Percentiles rank a stretch among this genome's conserved stretches.
Conservation (phyloP, 2,113 vertebrate species). For the Crotalus horridus region DNA sequence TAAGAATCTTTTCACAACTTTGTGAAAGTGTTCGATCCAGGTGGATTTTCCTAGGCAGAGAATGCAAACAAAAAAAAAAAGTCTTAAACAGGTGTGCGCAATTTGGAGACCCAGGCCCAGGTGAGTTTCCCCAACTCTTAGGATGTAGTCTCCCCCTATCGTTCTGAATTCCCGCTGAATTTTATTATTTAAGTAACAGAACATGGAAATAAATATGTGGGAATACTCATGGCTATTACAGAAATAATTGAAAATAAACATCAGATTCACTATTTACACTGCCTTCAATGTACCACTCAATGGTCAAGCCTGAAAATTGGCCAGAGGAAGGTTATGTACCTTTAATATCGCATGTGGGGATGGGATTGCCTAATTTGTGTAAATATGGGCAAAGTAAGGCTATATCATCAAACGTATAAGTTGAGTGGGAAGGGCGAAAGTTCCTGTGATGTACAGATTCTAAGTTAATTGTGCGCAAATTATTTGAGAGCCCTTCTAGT, state of each 20-base stretch:
- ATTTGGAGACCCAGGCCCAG: not conserved
- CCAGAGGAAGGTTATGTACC: not conserved
- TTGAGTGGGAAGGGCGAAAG: not conserved
- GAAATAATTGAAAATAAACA: not conserved
- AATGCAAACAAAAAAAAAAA: not conserved
- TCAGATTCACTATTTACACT: not conserved
- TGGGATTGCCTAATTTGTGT: not conserved
- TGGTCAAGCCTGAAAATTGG: not conserved
- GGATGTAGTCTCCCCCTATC: not conserved
- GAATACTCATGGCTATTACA: not conserved
- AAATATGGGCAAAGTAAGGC: not conserved
- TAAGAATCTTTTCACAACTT: not conserved
- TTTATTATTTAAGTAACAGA: not conserved
- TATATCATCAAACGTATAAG: not conserved
- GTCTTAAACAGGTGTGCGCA: not conserved
- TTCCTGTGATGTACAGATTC: not conserved
- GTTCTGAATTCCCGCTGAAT: not conserved
- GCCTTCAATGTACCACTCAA: not conserved
- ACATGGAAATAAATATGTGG: not conserved
- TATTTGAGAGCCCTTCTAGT: not conserved
- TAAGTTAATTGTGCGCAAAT: not conserved
- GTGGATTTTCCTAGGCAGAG: not conserved
- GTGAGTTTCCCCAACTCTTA: not conserved
- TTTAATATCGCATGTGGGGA: not conserved
- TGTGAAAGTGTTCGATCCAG: not conserved